Conservation (phyloP, 2,113 vertebrate genomes). For the Carettochelys insculpta region DNA sequence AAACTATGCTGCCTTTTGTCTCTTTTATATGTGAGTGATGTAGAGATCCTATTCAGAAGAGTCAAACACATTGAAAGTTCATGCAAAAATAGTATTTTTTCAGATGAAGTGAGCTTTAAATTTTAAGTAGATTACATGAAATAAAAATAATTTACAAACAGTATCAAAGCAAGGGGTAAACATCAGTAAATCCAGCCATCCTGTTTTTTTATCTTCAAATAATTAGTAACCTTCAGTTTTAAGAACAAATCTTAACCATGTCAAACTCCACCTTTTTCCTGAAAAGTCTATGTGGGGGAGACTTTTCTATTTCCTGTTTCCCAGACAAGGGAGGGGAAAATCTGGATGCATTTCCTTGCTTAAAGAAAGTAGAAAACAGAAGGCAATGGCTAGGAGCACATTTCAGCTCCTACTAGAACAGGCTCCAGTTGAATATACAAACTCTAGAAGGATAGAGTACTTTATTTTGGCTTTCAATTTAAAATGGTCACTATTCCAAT, state of each 20-base stretch:
- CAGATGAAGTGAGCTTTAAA: constrained; percentile 13
- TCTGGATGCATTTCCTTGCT: constrained; percentile 51
- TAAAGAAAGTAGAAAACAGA: constrained; percentile 47
- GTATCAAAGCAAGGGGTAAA: constrained; percentile 24
- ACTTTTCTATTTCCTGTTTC: constrained; percentile 69
- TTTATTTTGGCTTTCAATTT: not conserved
- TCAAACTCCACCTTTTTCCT: constrained; percentile 70
- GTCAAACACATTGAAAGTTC: not conserved
- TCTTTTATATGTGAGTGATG: not conserved
- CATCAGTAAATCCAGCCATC: constrained; percentile 35
- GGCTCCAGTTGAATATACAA: not conserved
- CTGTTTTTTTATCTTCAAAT: constrained; percentile 46
- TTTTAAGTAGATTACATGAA: not conserved
- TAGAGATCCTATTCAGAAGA: not conserved
- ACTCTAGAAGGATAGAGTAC: not conserved
- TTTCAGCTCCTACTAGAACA: not conserved
- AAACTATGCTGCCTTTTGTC: not conserved
- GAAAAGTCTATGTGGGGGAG: constrained; percentile 36
- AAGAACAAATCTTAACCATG: constrained; percentile 47
- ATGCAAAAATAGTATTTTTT: not conserved
- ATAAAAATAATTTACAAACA: constrained; percentile 32
- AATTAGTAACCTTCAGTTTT: constrained; percentile 59
- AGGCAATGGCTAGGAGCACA: not conserved
- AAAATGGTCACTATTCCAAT: fast-evolving
- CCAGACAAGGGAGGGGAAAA: constrained; percentile 62